A percentile compares a stretch with the other conserved stretches of the same genome.
phyloP scores from a whole-genome alignment of 2,113 vertebrate species.

The Periophthalmodon schlosseri region DNA sequence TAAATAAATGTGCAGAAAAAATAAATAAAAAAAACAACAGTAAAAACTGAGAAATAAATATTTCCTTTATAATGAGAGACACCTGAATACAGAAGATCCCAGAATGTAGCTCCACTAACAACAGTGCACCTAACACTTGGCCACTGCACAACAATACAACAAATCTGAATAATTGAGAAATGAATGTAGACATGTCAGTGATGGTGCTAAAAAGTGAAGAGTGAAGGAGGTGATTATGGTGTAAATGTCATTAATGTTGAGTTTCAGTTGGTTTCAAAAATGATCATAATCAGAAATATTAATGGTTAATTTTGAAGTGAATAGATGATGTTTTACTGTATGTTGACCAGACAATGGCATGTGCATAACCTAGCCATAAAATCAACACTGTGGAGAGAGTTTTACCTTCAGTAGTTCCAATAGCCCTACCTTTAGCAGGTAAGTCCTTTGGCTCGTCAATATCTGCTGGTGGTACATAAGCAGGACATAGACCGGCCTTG shows the following conservation, averaged over 20 bases:
- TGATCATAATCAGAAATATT: constrained; percentile 33
- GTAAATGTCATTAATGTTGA: constrained; percentile 52
- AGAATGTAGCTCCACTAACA: neutral
- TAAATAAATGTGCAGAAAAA: neutral
- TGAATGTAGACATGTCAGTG: neutral
- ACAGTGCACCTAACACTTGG: neutral
- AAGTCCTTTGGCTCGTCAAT: constrained; percentile 77
- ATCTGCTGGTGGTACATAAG: constrained; percentile 72
- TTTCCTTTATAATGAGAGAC: neutral
- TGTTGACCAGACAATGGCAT: constrained; percentile 60
- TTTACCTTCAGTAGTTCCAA: constrained; percentile 40
- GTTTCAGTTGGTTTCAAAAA: constrained; percentile 32
- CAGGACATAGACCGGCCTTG: constrained; percentile 82
- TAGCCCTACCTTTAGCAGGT: constrained; percentile 86
- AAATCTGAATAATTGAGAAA: neutral
- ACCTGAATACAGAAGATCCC: neutral
- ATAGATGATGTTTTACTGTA: constrained; percentile 19
- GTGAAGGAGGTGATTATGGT: constrained; percentile 22
- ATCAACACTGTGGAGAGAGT: constrained; percentile 16
- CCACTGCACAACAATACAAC: neutral
- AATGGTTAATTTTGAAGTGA: constrained; percentile 32
- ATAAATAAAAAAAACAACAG: neutral
- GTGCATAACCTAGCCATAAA: constrained; percentile 55
- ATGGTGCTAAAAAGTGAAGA: constrained; percentile 22
- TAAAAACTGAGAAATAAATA: neutral